phyloP scores from a whole-genome alignment of 2,113 vertebrate genomes.

The Tachysurus fulvidraco region DNA sequence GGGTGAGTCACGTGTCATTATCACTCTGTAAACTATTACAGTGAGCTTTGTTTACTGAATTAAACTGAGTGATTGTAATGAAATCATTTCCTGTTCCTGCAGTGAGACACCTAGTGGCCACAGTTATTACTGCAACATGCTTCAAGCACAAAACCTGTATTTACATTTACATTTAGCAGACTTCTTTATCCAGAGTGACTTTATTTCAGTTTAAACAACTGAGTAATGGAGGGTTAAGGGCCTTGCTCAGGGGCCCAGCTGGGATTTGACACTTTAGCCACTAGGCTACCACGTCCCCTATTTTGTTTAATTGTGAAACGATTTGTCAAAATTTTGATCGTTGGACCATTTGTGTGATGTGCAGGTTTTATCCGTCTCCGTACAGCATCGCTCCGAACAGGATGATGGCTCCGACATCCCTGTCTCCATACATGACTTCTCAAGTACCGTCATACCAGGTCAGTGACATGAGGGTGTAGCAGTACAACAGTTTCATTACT shows the following conservation, averaged over 20 bases:
- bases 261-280: too few relatives aligned
- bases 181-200: too few relatives aligned
- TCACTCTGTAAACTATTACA: not conserved
- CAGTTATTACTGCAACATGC: not conserved
- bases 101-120: conserved; percentile 22
- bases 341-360: not conserved
- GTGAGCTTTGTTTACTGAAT: not conserved
- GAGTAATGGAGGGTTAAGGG: too few relatives aligned
- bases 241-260: too few relatives aligned
- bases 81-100: not conserved
- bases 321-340: not conserved
- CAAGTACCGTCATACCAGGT: conserved; percentile 88
- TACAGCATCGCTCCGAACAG: conserved; percentile 80
- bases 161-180: too few relatives aligned
- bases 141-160: not conserved
- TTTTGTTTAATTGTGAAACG: not conserved
- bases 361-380: conserved; percentile 83
- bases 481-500: too few relatives aligned
- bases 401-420: conserved; percentile 70
- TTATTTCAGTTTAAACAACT: too few relatives aligned
- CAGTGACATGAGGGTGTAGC: conserved; percentile 1
- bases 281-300: too few relatives aligned
- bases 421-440: conserved; percentile 69
- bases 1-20: conserved; percentile 74
- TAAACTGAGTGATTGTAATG: not conserved